phyloP scores from a whole-genome alignment of 1,140 invertebrate genomes.

The Aradophagus sp. region DNA sequence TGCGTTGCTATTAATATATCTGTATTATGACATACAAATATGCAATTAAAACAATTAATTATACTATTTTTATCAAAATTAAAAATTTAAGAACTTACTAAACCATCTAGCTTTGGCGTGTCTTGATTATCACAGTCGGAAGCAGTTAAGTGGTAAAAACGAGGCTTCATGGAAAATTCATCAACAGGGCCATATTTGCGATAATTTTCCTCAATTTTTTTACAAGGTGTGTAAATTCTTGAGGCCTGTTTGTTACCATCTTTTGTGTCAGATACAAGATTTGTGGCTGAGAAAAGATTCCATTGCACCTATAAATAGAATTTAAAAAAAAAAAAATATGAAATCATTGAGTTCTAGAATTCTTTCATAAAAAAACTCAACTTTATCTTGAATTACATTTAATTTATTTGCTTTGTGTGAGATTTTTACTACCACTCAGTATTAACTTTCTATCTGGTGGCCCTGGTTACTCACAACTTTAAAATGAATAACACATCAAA shows the following conservation, averaged over 20 bases:
- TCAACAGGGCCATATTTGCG: constrained; percentile 82
- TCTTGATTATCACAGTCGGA: constrained; percentile 86
- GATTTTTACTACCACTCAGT: constrained; percentile 73
- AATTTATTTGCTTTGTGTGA: constrained; percentile 62
- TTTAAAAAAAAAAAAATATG: constrained; percentile 9
- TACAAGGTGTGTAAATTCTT: constrained; percentile 84
- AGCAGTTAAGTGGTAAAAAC: constrained; percentile 89
- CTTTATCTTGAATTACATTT: background rate
- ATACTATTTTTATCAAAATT: no score
- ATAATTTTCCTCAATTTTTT: constrained; percentile 87
- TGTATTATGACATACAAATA: no score
- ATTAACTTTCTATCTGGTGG: constrained; percentile 69
- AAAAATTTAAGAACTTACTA: no score
- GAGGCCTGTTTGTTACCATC: constrained; percentile 76
- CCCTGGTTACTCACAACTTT: constrained; percentile 69
- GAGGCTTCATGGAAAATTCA: constrained; percentile 86
- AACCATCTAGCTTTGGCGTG: constrained; percentile 91
- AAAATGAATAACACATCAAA: no score
- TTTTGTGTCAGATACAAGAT: constrained; percentile 76
- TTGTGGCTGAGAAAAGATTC: constrained; percentile 85
- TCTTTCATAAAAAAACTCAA: no score
- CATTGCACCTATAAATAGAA: constrained; percentile 81
- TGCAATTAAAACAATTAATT: no score
- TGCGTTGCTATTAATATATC: no score
- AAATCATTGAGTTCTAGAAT: no score